Evolutionary conservation across 2,888 invertebrate genomes (phyloP).

Genomic region (Entomobrya proxima): DNA sequence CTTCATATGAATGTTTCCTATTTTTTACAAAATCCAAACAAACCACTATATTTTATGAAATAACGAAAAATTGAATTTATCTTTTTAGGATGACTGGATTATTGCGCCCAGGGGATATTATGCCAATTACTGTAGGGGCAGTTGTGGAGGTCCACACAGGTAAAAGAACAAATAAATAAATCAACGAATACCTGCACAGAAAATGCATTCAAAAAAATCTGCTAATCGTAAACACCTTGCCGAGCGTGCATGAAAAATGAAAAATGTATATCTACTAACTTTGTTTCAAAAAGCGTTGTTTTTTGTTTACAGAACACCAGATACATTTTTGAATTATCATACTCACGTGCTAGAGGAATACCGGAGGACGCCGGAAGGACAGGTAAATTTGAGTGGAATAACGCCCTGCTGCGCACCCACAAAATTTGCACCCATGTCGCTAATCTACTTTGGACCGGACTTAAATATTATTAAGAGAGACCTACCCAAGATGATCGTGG

Average conservation of each 20-base stretch:
- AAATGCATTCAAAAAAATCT: no score
- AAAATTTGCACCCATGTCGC: constrained; percentile 93
- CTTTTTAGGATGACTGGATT: constrained; percentile 97
- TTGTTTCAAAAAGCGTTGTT: no score
- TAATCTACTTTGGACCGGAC: constrained; percentile 94
- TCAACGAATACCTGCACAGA: no score
- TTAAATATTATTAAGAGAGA: constrained; percentile 94
- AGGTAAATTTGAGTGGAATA: constrained; percentile 82
- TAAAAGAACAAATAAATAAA: no score
- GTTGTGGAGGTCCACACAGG: constrained; percentile 86
- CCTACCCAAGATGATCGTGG: constrained; percentile 96
- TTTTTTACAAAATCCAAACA: no score
- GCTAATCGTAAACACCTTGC: no score
- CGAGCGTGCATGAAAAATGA: no score
- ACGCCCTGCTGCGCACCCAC: constrained; percentile 94
- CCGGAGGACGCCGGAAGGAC: constrained; percentile 83
- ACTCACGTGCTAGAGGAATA: constrained; percentile 94
- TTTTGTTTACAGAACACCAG: no score
- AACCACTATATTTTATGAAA: no score
- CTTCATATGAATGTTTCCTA: no score
- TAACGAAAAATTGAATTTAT: no score
- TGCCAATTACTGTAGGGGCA: constrained; percentile 95
- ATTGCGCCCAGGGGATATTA: constrained; percentile 93
- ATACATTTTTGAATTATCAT: constrained; percentile 91
- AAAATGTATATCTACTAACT: no score